phyloP scores from a whole-genome alignment of 2,888 invertebrate genomes.

The Ophioninae sp. region DNA sequence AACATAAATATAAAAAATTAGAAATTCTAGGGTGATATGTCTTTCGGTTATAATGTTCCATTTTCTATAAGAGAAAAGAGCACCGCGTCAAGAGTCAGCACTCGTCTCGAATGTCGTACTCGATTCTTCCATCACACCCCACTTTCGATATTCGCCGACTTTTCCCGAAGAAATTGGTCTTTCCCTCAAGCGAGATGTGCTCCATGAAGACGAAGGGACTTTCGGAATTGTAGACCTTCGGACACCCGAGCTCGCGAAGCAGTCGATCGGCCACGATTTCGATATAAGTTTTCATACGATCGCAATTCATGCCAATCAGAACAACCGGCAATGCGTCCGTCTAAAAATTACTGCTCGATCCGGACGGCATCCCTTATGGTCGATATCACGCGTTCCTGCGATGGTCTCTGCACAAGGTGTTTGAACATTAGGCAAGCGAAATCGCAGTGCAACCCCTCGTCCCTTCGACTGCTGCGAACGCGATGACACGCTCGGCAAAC shows the following conservation, averaged over 20 bases:
- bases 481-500: too few species aligned
- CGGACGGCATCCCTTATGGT: slow-evolving; percentile 96
- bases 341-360: slow-evolving; percentile 98
- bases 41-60: background rate
- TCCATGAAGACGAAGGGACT: slow-evolving; percentile 99
- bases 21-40: background rate
- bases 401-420: slow-evolving; percentile 94
- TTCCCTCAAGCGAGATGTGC: slow-evolving; percentile 98
- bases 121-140: slow-evolving; percentile 92
- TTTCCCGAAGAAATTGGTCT: slow-evolving; percentile 99
- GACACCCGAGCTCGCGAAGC: slow-evolving; percentile 96
- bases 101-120: slow-evolving; percentile 90
- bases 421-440: slow-evolving; percentile 99
- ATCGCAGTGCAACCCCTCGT: slow-evolving; percentile 99
- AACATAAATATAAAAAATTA: background rate
- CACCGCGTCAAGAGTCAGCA: slow-evolving; percentile 89
- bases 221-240: slow-evolving; percentile 94
- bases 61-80: background rate
- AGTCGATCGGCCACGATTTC: slow-evolving; percentile 99
- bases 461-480: slow-evolving; percentile 99
- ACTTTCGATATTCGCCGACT: slow-evolving; percentile 99
- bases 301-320: slow-evolving; percentile 98
- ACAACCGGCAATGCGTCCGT: slow-evolving; percentile 97
- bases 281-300: slow-evolving; percentile 97
- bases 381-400: slow-evolving; percentile 87